Conservation (phyloP, 1,140 invertebrate species). For the Drosophila subobscura region DNA sequence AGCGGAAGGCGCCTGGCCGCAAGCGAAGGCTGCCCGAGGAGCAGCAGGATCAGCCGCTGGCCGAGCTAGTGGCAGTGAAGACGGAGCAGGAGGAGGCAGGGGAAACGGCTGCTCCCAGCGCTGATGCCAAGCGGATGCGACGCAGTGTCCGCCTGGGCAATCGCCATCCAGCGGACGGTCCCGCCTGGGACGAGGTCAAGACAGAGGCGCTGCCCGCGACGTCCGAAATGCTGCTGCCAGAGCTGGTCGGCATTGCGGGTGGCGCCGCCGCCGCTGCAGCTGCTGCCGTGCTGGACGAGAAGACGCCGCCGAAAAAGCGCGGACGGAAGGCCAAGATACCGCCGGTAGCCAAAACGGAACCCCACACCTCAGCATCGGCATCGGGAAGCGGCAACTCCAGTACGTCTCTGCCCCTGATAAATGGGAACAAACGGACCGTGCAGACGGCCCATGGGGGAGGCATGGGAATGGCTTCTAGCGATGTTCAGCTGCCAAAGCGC, state of each 20-base stretch:
- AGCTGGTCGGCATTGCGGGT: not conserved
- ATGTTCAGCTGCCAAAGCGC: slow-evolving; percentile 68
- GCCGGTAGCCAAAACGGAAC: slow-evolving; percentile 7
- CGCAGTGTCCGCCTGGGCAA: slow-evolving; percentile 76
- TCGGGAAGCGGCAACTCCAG: slow-evolving; percentile 1
- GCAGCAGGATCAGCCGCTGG: slow-evolving; percentile 5
- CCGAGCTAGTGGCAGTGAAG: slow-evolving; percentile 46
- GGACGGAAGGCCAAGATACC: slow-evolving; percentile 76
- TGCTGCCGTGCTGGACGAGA: slow-evolving; percentile 52
- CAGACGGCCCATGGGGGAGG: not conserved
- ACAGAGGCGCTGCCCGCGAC: slow-evolving; percentile 22
- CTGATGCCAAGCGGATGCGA: slow-evolving; percentile 58
- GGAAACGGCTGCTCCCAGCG: slow-evolving; percentile 8
- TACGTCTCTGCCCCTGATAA: slow-evolving; percentile 25
- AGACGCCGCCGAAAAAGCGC: slow-evolving; percentile 79
- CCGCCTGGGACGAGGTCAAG: slow-evolving; percentile 54
- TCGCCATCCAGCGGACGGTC: slow-evolving; percentile 45
- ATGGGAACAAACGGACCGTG: slow-evolving; percentile 53
- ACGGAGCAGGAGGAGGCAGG: slow-evolving; percentile 52
- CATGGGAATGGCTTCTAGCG: not conserved
- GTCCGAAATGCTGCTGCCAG: not conserved
- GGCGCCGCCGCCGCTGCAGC: not conserved
- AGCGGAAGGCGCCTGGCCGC: slow-evolving; percentile 58
- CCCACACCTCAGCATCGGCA: slow-evolving; percentile 1
- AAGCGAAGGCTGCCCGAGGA: slow-evolving; percentile 66